A percentile compares a stretch with the other conserved stretches of the same genome.
Conservation (phyloP, 2,888 invertebrate genomes). For the Brachylomia viminalis region DNA sequence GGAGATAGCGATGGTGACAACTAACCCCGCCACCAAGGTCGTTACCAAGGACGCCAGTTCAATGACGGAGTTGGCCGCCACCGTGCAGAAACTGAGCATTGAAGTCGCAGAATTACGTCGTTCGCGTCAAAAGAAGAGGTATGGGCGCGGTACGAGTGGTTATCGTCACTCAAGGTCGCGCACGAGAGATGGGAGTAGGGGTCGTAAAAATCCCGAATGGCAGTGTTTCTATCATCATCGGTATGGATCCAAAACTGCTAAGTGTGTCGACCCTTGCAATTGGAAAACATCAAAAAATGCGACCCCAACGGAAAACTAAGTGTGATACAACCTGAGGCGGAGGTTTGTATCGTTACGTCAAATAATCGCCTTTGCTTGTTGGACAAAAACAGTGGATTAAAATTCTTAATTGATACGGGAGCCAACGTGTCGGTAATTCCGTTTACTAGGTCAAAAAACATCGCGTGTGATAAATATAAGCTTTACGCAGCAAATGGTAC, state of each 20-base stretch:
- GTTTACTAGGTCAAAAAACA: too few relatives aligned
- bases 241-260: neutral
- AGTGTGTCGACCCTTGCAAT: neutral
- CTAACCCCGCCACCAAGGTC: neutral
- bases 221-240: neutral
- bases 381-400: neutral
- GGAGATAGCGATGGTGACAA: neutral
- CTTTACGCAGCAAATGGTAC: too few relatives aligned
- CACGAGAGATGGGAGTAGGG: neutral
- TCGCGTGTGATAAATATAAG: too few relatives aligned
- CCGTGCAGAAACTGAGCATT: neutral
- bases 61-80: neutral
- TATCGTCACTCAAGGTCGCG: neutral
- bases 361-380: constrained; percentile 7
- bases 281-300: neutral
- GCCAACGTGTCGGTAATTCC: too few relatives aligned
- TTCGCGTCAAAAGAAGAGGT: neutral
- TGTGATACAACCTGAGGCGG: neutral
- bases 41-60: neutral
- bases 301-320: neutral
- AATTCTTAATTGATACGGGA: too few relatives aligned
- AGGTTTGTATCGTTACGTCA: neutral
- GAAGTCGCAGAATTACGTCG: neutral
- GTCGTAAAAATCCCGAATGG: neutral
- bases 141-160: neutral